Evolutionary conservation across 2,888 invertebrate species (phyloP).

Genomic region (Mimumesa dahlbomi): DNA sequence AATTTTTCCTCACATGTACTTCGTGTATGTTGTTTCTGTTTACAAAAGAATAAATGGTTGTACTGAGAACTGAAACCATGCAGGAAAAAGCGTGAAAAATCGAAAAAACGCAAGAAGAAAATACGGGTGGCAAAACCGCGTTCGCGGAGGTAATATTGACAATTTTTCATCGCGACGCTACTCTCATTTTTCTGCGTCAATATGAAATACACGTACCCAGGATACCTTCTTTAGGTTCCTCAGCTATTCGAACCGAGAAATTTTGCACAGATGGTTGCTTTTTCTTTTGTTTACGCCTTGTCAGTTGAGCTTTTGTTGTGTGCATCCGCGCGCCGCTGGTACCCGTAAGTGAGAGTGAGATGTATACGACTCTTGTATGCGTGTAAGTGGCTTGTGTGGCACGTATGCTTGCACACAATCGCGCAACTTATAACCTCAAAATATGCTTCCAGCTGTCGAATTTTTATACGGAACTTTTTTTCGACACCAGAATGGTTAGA

Average conservation of each 20-base stretch:
- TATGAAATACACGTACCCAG: slow-evolving; percentile 39
- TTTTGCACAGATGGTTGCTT: slow-evolving; percentile 54
- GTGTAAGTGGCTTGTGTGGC: slow-evolving; percentile 66
- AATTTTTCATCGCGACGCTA: slow-evolving; percentile 75
- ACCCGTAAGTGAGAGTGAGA: slow-evolving; percentile 63
- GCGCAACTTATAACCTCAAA: slow-evolving; percentile 73
- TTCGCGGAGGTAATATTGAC: slow-evolving; percentile 77
- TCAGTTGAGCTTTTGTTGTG: slow-evolving; percentile 77
- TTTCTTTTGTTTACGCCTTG: slow-evolving; percentile 79
- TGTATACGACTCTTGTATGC: slow-evolving; percentile 58
- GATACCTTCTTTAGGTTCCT: slow-evolving; percentile 38
- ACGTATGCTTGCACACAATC: slow-evolving; percentile 65
- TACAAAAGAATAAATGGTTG: slow-evolving; percentile 44
- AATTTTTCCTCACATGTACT: slow-evolving; percentile 53
- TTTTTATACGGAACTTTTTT: slow-evolving; percentile 39
- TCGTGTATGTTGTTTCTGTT: slow-evolving; percentile 51
- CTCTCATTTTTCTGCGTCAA: slow-evolving; percentile 59
- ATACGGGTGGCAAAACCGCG: slow-evolving; percentile 75
- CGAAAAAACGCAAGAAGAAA: slow-evolving; percentile 62
- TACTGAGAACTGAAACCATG: slow-evolving; percentile 43
- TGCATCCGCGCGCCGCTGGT: slow-evolving; percentile 74
- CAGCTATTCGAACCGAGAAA: slow-evolving; percentile 29
- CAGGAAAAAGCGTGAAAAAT: slow-evolving; percentile 40
- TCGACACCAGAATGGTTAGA: slow-evolving; percentile 2
- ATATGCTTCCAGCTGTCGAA: slow-evolving; percentile 72